Base-by-base conservation (phyloP, 2,113 vertebrate genomes). In the Triplophysa siluroides region DNA sequence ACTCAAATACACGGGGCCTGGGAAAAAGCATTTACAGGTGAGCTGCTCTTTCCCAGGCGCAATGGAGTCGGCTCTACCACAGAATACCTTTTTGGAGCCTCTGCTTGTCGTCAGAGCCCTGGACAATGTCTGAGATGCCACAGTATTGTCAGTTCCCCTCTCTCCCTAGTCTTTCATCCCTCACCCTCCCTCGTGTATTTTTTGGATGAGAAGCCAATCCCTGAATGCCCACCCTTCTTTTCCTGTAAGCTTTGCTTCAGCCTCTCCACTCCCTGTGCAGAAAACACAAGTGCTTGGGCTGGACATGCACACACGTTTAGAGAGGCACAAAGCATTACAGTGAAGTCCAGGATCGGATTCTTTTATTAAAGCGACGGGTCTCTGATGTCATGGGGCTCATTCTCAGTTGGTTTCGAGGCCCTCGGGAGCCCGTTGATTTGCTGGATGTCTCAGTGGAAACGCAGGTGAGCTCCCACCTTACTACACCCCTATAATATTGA, bases 151-250 rank as follows among this genome's bases (percentile, higher is more conserved):
- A 29, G 9, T 63, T n/a, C 12, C 23, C 8, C 47, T 33, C 50
- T 54, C 18, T 63, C 41, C 23, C 64, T 45, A 76, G 26, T 24
- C 74, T 65, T 41, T 18, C 52, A 18, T 12, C 16, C 18, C 74
- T 29, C 62, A 14, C 74, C 74, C 74, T 65, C 74, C 74, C 74
- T 52, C 21, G 33, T 26, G 58, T 75, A 45, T 50, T 33, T 62
- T 64, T 54, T 21, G 8, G 19, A 77, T 65, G 23, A 54, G 45
- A 64, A 65, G 74, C 62, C 62, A 65, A 77, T 19, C 74, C 24
- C 24, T 77, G 45, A 77, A 65, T 52, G 45, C 74, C 74, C 74
- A 52, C 74, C 74, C 74, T 77, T 77, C 74, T 65, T 65, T 77
- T 77, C 74, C 62, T 77, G 74, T 54, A 45, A 65, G 61, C 26